These are phyloP conservation scores for Aegithalos caudatus DNA, from an alignment of 2,113 vertebrate genomes.

Conservation along the genomic window DNA sequence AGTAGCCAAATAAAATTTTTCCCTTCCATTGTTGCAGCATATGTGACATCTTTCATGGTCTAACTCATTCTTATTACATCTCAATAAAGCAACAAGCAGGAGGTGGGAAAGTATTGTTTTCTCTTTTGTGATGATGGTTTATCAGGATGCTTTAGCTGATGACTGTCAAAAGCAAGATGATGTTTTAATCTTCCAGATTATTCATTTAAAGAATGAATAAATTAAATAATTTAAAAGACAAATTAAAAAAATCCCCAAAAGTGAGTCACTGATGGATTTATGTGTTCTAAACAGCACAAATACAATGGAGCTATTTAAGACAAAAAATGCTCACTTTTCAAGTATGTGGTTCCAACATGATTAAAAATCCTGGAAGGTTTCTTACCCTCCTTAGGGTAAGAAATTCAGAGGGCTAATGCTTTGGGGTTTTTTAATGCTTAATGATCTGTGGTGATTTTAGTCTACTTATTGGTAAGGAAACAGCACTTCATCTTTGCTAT, in stretches of 20 bases:
- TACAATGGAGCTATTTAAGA: background rate
- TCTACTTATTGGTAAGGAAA: background rate
- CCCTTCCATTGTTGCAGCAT: rapidly evolving
- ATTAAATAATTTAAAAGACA: background rate
- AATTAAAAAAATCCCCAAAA: background rate
- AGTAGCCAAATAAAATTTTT: background rate
- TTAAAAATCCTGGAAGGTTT: background rate
- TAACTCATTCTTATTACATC: background rate
- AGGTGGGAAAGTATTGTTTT: background rate
- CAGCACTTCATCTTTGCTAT: background rate
- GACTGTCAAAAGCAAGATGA: background rate
- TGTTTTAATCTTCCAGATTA: background rate
- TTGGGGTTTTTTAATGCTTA: background rate
- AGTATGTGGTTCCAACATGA: background rate
- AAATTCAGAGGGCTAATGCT: background rate
- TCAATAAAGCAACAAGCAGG: background rate
- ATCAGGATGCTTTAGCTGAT: background rate
- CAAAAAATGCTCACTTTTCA: background rate
- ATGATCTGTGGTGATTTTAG: background rate
- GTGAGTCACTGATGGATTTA: background rate
- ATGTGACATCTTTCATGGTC: background rate
- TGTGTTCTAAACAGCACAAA: background rate
- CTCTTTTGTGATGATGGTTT: background rate
- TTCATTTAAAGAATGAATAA: background rate
- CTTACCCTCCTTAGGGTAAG: background rate